phyloP scores from a whole-genome alignment of 2,113 vertebrate genomes.

The Sceloporus tristichus region DNA sequence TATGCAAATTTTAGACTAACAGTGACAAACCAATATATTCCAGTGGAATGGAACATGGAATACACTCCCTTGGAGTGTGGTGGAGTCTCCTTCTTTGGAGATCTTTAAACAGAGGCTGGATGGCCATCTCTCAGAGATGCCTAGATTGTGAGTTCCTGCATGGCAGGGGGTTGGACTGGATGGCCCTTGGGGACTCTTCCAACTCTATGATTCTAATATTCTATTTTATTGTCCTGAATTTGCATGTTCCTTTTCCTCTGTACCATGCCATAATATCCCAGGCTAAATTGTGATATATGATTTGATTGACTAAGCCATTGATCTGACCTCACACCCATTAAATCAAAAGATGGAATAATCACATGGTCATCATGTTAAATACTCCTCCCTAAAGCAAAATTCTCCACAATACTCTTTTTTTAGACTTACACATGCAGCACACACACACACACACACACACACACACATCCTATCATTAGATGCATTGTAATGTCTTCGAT shows the following conservation, averaged over 20 bases:
- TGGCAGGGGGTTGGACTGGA: no score
- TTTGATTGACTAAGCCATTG: conserved; percentile 7
- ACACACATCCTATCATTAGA: not conserved
- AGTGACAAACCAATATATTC: not conserved
- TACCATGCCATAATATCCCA: not conserved
- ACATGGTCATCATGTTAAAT: not conserved
- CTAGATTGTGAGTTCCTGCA: no score
- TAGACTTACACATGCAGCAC: not conserved
- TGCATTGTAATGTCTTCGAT: not conserved
- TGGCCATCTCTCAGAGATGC: no score
- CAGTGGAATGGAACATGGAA: no score
- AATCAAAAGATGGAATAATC: not conserved
- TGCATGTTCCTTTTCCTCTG: not conserved
- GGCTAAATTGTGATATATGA: not conserved
- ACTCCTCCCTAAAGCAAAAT: not conserved
- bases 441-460: not conserved
- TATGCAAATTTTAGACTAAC: not conserved
- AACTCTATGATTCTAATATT: not conserved
- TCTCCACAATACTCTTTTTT: not conserved
- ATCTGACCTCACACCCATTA: not conserved
- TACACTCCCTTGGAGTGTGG: no score
- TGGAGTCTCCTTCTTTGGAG: no score
- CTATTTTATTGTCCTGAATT: not conserved
- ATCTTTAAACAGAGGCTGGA: no score
- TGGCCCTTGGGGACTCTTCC: no score